A percentile compares a stretch with the other conserved stretches of the same genome.
Evolutionary conservation across 2,113 vertebrate species (phyloP).

Genomic region (Pipa parva): DNA sequence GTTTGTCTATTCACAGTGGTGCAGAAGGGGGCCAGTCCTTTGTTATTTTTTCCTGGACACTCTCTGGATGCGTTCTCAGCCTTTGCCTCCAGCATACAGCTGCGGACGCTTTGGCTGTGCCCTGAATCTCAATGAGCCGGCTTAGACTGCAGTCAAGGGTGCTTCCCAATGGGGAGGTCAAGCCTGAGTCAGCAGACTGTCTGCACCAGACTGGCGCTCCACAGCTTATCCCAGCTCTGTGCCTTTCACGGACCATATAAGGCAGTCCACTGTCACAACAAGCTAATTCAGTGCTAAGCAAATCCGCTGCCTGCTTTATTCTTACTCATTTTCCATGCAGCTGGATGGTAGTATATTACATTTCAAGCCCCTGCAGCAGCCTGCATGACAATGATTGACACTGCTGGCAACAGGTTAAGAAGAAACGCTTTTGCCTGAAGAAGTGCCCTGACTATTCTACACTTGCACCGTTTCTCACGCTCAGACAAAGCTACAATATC

Average conservation of each 20-base stretch:
- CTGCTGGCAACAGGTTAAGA: slow-evolving; percentile 68
- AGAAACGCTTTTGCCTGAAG: slow-evolving; percentile 50
- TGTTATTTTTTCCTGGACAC: slow-evolving; percentile 64
- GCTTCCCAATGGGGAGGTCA: slow-evolving; percentile 65
- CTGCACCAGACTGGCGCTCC: slow-evolving; percentile 25
- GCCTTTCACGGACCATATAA: slow-evolving; percentile 42
- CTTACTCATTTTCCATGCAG: slow-evolving; percentile 56
- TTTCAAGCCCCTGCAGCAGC: slow-evolving; percentile 31
- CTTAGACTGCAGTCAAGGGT: slow-evolving; percentile 53
- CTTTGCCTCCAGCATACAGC: slow-evolving; percentile 72
- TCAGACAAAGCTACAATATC: slow-evolving; percentile 58
- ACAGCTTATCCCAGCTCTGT: slow-evolving; percentile 30
- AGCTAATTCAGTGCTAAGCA: slow-evolving; percentile 46
- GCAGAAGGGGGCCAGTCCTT: slow-evolving; percentile 58
- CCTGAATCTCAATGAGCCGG: slow-evolving; percentile 76
- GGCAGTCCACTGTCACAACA: slow-evolving; percentile 33
- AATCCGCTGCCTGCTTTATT: slow-evolving; percentile 42
- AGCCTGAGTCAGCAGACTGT: slow-evolving; percentile 38
- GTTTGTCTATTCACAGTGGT: slow-evolving; percentile 54
- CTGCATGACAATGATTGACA: slow-evolving; percentile 55
- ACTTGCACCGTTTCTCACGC: slow-evolving; percentile 76
- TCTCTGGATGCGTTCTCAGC: slow-evolving; percentile 64
- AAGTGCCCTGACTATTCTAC: slow-evolving; percentile 54
- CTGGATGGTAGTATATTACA: slow-evolving; percentile 52
- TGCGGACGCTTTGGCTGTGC: slow-evolving; percentile 66